phyloP scores from a whole-genome alignment of 2,113 vertebrate species.

The Strix uralensis region DNA sequence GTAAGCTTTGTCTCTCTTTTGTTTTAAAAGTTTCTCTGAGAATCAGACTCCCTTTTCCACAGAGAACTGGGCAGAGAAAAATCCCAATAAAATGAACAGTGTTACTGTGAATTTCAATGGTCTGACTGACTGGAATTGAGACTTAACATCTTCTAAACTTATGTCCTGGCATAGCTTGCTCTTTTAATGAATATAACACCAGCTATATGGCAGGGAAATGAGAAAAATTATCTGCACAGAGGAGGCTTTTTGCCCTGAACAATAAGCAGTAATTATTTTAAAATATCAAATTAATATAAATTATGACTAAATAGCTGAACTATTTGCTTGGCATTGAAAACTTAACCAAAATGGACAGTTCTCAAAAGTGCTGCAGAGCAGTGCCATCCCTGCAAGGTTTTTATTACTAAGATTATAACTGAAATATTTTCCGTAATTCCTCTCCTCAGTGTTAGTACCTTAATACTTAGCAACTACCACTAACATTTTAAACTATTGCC shows the following conservation, averaged over 20 bases:
- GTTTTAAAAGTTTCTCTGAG: not conserved
- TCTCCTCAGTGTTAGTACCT: not conserved
- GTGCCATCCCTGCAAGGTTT: not conserved
- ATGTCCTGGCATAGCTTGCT: not conserved
- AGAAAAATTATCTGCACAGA: not conserved
- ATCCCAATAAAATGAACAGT: not conserved
- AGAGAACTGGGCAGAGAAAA: not conserved
- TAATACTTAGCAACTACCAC: not conserved
- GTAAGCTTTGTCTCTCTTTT: not conserved
- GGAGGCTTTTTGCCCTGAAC: not conserved
- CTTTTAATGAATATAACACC: not conserved
- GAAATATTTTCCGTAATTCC: conserved; percentile 24
- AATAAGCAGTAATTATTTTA: not conserved
- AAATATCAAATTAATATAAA: not conserved
- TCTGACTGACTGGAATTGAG: not conserved
- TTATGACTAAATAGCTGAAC: not conserved
- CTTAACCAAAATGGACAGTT: not conserved
- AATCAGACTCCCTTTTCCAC: not conserved
- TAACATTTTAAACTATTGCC: not conserved
- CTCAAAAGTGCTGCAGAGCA: not conserved
- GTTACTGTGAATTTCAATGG: not conserved
- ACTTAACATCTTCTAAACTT: not conserved
- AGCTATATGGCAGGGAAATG: not conserved
- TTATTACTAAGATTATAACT: not conserved
- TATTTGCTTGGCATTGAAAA: conserved; percentile 7